These are phyloP conservation scores for Eriocheir sinensis DNA, from an alignment of 1,140 invertebrate genomes.

Conservation along the genomic window DNA sequence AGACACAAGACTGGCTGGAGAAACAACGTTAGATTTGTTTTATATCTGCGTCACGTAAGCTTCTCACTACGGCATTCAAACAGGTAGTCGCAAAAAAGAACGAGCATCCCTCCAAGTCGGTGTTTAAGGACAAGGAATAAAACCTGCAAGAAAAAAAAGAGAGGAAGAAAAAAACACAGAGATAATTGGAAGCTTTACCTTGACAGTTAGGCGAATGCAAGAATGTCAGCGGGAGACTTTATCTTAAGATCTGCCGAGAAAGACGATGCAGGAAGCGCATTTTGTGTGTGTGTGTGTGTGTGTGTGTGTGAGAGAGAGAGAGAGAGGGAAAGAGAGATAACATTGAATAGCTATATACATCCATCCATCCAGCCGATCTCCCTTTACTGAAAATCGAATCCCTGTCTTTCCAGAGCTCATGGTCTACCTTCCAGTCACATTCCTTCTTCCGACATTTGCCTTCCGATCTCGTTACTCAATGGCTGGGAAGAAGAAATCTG, in stretches of 20 bases:
- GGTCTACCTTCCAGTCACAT: constrained; percentile 68
- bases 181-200: not conserved
- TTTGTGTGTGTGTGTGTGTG: constrained; percentile 16
- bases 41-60: not conserved
- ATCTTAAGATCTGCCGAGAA: not conserved
- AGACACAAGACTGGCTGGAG: not conserved
- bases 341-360: not conserved
- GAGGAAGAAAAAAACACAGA: not conserved
- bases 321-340: too few species aligned
- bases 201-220: not conserved
- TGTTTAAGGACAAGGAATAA: not conserved
- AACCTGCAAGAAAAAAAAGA: not conserved
- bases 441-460: constrained; percentile 72
- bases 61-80: not conserved
- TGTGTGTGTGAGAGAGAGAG: constrained; percentile 19
- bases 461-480: constrained; percentile 70
- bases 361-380: not conserved
- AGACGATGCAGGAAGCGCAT: not conserved
- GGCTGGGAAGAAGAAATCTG: constrained; percentile 55
- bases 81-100: not conserved
- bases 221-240: not conserved
- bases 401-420: constrained; percentile 68
- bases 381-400: too few species aligned
- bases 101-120: not conserved
- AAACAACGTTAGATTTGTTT: not conserved